A percentile compares a stretch with the other conserved stretches of the same genome.
Conservation (phyloP, 2,113 vertebrate species). For the Martes martes region DNA sequence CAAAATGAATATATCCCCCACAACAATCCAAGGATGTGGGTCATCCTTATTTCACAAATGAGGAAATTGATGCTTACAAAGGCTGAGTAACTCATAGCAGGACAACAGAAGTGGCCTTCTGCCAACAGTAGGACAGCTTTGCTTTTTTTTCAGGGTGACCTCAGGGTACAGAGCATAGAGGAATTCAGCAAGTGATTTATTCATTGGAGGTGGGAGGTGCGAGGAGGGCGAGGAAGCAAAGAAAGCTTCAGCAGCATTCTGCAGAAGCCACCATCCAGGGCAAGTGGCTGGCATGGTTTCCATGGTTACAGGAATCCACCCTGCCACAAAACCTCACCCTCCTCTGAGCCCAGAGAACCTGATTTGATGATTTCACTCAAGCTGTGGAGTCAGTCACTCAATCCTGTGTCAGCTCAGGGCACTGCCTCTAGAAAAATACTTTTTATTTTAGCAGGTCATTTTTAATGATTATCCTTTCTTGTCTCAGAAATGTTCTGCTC, state of each 20-base stretch:
- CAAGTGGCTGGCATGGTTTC: not conserved
- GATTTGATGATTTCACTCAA: not conserved
- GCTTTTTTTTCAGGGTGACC: not conserved
- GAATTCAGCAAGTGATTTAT: not conserved
- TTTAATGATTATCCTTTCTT: slow-evolving; percentile 39
- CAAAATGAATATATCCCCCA: not conserved
- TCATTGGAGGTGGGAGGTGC: not conserved
- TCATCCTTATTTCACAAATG: not conserved
- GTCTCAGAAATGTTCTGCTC: slow-evolving; percentile 51
- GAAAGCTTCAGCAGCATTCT: not conserved
- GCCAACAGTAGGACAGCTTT: not conserved
- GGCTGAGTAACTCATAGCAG: not conserved
- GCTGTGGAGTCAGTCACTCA: not conserved
- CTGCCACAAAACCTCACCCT: not conserved
- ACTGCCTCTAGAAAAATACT: slow-evolving; percentile 45
- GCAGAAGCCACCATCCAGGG: not conserved
- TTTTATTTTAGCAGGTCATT: slow-evolving; percentile 58
- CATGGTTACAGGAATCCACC: not conserved
- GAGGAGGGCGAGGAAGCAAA: not conserved
- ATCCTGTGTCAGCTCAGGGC: slow-evolving; percentile 33
- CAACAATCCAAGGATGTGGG: not conserved
- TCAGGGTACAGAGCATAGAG: not conserved
- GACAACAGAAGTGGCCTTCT: not conserved
- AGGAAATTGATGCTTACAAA: not conserved
- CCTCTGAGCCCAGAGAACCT: not conserved